Evolutionary conservation across 2,888 invertebrate genomes (phyloP).

Genomic region (Drosophila falleni): DNA sequence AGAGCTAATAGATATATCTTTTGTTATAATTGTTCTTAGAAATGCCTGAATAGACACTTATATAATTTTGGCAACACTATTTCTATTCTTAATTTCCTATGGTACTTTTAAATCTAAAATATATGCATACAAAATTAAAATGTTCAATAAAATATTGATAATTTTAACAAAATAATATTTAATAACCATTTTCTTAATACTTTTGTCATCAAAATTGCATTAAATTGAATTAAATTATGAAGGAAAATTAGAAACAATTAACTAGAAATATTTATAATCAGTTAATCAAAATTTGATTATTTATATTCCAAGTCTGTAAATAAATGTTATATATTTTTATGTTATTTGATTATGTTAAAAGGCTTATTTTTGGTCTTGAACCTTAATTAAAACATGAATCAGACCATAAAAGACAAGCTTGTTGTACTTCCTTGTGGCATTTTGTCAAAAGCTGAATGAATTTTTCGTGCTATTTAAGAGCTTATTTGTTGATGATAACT

Average conservation of each 20-base stretch:
- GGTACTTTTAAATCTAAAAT: no score
- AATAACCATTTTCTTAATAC: no score
- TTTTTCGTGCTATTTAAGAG: slow-evolving; percentile 9
- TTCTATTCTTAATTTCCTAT: no score
- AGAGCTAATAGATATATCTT: no score
- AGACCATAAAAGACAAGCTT: slow-evolving; percentile 7
- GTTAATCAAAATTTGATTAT: neutral
- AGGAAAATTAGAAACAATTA: no score
- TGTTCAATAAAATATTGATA: no score
- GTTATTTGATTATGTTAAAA: neutral
- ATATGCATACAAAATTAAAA: no score
- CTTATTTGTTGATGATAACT: slow-evolving; percentile 45
- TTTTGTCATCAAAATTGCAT: no score
- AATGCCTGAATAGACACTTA: no score
- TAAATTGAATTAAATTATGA: neutral
- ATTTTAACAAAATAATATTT: no score
- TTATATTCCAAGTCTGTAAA: neutral
- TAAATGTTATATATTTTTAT: neutral
- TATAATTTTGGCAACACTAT: no score
- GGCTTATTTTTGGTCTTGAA: neutral
- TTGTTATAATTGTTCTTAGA: no score
- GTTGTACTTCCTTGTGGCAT: neutral
- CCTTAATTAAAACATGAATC: slow-evolving; percentile 1
- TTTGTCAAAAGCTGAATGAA: slow-evolving; percentile 9
- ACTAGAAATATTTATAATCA: neutral